Base-by-base conservation (phyloP, 2,888 invertebrate species). In the Zele albiditarsus region DNA sequence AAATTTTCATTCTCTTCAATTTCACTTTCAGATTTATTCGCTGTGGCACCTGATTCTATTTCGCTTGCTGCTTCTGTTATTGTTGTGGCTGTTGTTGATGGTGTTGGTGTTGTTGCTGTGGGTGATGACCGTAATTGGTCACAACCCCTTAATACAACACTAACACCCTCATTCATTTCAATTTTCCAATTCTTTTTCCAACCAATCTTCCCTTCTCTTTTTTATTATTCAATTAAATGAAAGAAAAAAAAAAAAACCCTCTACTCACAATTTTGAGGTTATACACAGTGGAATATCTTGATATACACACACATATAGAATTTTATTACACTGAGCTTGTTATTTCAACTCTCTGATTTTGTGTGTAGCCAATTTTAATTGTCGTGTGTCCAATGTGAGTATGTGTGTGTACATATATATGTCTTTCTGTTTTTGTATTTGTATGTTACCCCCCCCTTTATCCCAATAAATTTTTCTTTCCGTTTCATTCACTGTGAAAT, bases 121-220 rank as follows among this genome's bases (percentile, higher is more conserved):
- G 57, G 67, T 73, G 71, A 71, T 72, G 57, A 74, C 58, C 31
- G 71, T 63, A 31, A 53, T 38, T 57, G 62, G 75, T 82, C 82
- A 76, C 80, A 75, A 78, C 71, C 76, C 77, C 78, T 73, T 75
- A 75, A 73, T 74, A 74, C 75, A 71, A 77, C 71, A 71, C 79
- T 77, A 65, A 73, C 79, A 79, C 79, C 79, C 78, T 81, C 80
- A 73, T 77, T 80, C 81, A 81, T 81, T 46, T 49, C 25, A 28
- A 16, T 58, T 27, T 14, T 1, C 1, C n/a, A 20, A 57, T 27
- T 38, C 28, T 27, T 49, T 25, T 66, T 28, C 25, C 27, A 28
- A 57, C 16, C 1, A 28, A 31, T 33, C 10, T 20, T 20, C 12
- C 23, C 5, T 38, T 65, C 42, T 20, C 23, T 3, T 66, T 23